phyloP scores from a whole-genome alignment of 2,888 invertebrate genomes.

The Trachelus troglodyta region DNA sequence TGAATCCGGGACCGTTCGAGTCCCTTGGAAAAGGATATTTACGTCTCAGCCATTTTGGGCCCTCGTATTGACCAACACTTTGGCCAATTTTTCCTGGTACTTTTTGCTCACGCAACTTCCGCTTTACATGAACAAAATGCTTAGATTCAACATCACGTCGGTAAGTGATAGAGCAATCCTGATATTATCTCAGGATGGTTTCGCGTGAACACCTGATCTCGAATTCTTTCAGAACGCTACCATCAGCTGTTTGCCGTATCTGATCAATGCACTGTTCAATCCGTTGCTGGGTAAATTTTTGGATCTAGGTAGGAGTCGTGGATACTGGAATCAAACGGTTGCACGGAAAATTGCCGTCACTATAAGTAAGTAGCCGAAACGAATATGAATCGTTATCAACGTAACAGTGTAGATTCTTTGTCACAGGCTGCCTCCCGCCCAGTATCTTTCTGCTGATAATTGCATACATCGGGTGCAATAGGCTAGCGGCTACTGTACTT shows the following conservation, averaged over 20 bases:
- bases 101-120: conserved; percentile 68
- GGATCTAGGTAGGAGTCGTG: conserved; percentile 51
- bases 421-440: conserved; percentile 53
- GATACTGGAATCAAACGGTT: conserved; percentile 53
- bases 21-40: conserved; percentile 67
- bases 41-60: conserved; percentile 67
- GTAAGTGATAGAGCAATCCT: conserved; percentile 50
- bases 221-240: conserved; percentile 45
- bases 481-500: conserved; percentile 41
- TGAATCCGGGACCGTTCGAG: conserved; percentile 20
- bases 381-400: neutral
- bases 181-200: neutral
- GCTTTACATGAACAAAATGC: conserved; percentile 66
- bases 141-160: conserved; percentile 64
- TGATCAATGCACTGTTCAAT: conserved; percentile 52
- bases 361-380: conserved; percentile 48
- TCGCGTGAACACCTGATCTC: neutral
- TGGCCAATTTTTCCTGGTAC: conserved; percentile 69
- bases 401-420: neutral
- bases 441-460: conserved; percentile 50
- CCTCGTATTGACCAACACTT: conserved; percentile 63
- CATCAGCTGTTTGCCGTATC: conserved; percentile 56
- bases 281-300: conserved; percentile 50
- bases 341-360: conserved; percentile 58
- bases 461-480: conserved; percentile 54